A percentile compares a stretch with the other conserved stretches of the same genome.
Evolutionary conservation across 1,140 invertebrate genomes (phyloP).

Genomic region (Euwallacea similis): DNA sequence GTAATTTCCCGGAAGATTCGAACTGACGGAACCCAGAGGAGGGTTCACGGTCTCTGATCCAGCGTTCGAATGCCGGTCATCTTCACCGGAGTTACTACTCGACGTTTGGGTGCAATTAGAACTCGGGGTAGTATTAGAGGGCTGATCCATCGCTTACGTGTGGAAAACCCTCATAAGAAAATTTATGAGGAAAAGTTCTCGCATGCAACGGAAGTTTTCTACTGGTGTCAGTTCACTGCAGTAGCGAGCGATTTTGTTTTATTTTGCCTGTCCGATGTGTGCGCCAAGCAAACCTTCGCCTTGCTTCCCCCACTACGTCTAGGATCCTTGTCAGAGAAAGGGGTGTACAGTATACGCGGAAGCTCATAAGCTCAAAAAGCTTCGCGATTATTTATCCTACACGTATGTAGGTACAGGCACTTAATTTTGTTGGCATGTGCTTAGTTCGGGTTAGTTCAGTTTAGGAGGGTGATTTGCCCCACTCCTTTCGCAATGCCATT

Average conservation of each 20-base stretch:
- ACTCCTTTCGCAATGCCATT: no score
- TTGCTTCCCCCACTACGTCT: conserved; percentile 38
- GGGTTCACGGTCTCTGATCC: conserved; percentile 33
- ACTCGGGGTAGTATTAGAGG: conserved; percentile 14
- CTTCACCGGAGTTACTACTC: conserved; percentile 34
- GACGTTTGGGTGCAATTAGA: conserved; percentile 25
- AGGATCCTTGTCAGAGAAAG: conserved; percentile 27
- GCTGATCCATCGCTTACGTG: conserved; percentile 25
- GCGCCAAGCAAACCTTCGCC: conserved; percentile 35
- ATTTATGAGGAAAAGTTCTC: conserved; percentile 22
- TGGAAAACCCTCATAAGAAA: conserved; percentile 8
- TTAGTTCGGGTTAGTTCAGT: no score
- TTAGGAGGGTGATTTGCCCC: no score
- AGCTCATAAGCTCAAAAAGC: conserved; percentile 23
- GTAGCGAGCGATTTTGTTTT: conserved; percentile 48
- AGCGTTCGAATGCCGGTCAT: conserved; percentile 32
- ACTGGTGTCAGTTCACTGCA: conserved; percentile 44
- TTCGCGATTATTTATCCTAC: not conserved
- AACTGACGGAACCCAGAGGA: conserved; percentile 21
- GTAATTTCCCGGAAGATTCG: conserved; percentile 37
- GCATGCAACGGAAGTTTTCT: conserved; percentile 30
- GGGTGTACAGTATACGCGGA: conserved; percentile 33
- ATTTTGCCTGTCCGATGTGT: conserved; percentile 44
- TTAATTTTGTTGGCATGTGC: no score
- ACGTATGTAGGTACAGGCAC: no score